Base-by-base conservation (phyloP, 2,888 invertebrate species). In the Stenodera caucasica region DNA sequence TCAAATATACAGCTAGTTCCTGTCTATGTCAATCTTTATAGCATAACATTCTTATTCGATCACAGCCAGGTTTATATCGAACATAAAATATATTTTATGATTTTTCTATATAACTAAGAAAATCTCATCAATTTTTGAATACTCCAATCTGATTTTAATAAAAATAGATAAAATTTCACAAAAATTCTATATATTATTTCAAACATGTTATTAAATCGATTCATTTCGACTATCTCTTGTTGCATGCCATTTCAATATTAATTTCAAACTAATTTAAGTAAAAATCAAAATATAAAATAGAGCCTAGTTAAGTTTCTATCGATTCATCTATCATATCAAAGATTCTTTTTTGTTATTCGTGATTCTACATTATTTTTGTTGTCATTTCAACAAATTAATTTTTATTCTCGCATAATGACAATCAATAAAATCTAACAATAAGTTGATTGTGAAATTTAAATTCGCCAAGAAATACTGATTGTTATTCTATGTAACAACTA, bases 191-290 rank as follows among this genome's bases (percentile, higher is more conserved):
- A 45, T 45, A 23, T 45, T 45, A 45, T 45, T 45, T 23, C 45
- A 4, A 23, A 2, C 11, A 45, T 12, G n/a, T 2, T 9, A 40
- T 18, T 18, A 15, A 23, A 55, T 63, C 56, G 56, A 63, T 56
- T 23, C 12, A 14, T 21, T 57, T 18, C 26, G 45, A 29, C 55
- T 57, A 63, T 60, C 60, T 60, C 57, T 55, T 40, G 49, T 63
- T 37, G 60, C 72, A 70, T 71, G 72, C 64, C 67, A 64, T 64
- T 64, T 49, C 61, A 56, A 65, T 67, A 70, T 71, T 71, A 70
- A 70, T 70, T 70, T 65, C 58, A 65, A 65, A 66, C 23, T 65
- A 61, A 64, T 68, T 66, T 66, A 65, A 61, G 57, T 55, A 57
- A 60, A 60, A 60, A 60, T 66, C 62, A 69, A 21, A 66, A 69